These are phyloP conservation scores for Eupleurogrammus muticus DNA, from an alignment of 2,797 vertebrate genomes.

Conservation along the genomic window DNA sequence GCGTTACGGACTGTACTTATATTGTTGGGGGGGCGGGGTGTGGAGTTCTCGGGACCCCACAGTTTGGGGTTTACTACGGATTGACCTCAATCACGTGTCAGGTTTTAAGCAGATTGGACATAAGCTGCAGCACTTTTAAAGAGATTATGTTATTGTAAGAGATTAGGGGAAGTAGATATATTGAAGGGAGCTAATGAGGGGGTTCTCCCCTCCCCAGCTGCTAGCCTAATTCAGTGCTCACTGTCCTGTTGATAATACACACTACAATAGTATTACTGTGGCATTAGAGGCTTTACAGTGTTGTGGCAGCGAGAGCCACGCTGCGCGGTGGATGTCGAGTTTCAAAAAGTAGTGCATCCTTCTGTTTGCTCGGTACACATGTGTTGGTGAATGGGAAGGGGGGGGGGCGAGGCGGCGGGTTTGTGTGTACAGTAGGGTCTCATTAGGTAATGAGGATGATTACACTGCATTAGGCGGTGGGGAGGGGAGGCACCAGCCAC, in stretches of 20 bases:
- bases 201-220: constrained; percentile 73
- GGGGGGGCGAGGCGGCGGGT: constrained; percentile 24
- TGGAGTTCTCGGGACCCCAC: constrained; percentile 57
- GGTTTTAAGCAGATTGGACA: constrained; percentile 82
- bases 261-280: constrained; percentile 78
- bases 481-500: constrained; percentile 72
- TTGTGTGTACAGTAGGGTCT: constrained; percentile 77
- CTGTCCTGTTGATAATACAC: constrained; percentile 81
- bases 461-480: constrained; percentile 77
- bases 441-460: constrained; percentile 85
- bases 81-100: constrained; percentile 82
- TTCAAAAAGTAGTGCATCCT: constrained; percentile 38
- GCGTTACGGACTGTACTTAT: constrained; percentile 33
- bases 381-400: constrained; percentile 18
- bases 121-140: constrained; percentile 83
- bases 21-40: constrained; percentile 8
- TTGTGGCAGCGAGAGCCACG: constrained; percentile 57
- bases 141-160: constrained; percentile 84
- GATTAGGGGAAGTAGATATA: constrained; percentile 84
- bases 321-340: constrained; percentile 29
- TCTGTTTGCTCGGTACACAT: constrained; percentile 49
- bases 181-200: constrained; percentile 80
- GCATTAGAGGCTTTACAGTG: constrained; percentile 72
- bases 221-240: constrained; percentile 76
- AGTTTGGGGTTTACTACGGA: constrained; percentile 72